Evolutionary conservation across 2,888 invertebrate species (phyloP).

Genomic region (Pterostichus niger): DNA sequence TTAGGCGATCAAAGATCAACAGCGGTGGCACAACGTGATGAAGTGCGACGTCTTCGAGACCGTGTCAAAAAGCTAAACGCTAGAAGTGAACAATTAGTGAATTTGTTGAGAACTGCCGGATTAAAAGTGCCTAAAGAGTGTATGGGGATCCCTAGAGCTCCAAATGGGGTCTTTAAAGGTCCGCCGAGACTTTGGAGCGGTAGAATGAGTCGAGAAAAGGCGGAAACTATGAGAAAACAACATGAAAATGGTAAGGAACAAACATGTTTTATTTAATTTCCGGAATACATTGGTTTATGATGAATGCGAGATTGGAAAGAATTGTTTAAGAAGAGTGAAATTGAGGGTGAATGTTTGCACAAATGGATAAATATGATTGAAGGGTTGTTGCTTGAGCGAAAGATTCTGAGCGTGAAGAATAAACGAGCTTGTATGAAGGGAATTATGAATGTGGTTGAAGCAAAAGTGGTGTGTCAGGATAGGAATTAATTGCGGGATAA

Average conservation of each 20-base stretch:
- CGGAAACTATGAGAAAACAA: slow-evolving; percentile 36
- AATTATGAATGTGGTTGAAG: no score
- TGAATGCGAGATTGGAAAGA: no score
- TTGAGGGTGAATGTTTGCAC: no score
- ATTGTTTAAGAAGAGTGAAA: no score
- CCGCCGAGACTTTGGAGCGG: slow-evolving; percentile 68
- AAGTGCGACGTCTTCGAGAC: slow-evolving; percentile 74
- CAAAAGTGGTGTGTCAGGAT: no score
- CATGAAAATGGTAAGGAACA: slow-evolving; percentile 38
- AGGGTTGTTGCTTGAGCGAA: no score
- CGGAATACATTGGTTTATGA: no score
- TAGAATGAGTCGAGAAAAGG: slow-evolving; percentile 30
- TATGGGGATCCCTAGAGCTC: slow-evolving; percentile 28
- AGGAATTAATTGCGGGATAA: no score
- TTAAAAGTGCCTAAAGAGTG: slow-evolving; percentile 74
- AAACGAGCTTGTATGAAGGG: no score
- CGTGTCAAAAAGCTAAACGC: slow-evolving; percentile 74
- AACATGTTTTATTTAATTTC: no score
- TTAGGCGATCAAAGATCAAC: slow-evolving; percentile 65
- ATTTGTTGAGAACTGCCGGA: slow-evolving; percentile 75
- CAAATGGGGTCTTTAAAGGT: slow-evolving; percentile 68
- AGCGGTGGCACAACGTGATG: slow-evolving; percentile 70
- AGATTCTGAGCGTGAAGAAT: no score
- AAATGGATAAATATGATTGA: no score
- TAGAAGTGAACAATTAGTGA: slow-evolving; percentile 75